Evolutionary conservation across 2,797 vertebrate species (phyloP).

Genomic region (Cossypha niveicapilla): DNA sequence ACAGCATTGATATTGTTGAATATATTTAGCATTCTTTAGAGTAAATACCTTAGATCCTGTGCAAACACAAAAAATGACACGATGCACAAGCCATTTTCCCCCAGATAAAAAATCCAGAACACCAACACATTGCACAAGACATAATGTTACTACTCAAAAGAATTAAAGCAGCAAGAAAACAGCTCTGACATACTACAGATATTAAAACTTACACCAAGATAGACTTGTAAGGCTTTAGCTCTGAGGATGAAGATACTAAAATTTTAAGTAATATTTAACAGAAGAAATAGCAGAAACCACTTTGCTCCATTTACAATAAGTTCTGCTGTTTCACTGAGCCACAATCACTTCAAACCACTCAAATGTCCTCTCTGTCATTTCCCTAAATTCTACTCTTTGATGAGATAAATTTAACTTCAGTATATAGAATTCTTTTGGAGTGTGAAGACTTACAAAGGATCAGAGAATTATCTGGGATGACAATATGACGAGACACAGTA

Average conservation of each 20-base stretch:
- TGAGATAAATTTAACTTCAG: not conserved
- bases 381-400: not conserved
- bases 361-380: not conserved
- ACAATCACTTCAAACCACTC: not conserved
- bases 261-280: not conserved
- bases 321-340: conserved; percentile 9
- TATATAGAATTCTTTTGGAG: not conserved
- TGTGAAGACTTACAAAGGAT: not conserved
- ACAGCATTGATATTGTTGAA: not conserved
- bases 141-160: not conserved
- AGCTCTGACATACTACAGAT: not conserved
- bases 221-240: not conserved
- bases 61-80: not conserved
- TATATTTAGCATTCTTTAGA: not conserved
- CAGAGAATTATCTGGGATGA: not conserved
- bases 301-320: not conserved
- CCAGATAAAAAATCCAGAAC: not conserved
- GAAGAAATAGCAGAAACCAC: not conserved
- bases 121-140: not conserved
- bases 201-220: not conserved
- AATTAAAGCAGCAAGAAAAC: not conserved
- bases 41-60: not conserved
- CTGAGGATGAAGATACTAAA: not conserved
- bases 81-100: not conserved
- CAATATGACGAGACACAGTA: not conserved